Evolutionary conservation across 1,140 invertebrate species (phyloP).

Genomic region (Calephelis virginiensis): DNA sequence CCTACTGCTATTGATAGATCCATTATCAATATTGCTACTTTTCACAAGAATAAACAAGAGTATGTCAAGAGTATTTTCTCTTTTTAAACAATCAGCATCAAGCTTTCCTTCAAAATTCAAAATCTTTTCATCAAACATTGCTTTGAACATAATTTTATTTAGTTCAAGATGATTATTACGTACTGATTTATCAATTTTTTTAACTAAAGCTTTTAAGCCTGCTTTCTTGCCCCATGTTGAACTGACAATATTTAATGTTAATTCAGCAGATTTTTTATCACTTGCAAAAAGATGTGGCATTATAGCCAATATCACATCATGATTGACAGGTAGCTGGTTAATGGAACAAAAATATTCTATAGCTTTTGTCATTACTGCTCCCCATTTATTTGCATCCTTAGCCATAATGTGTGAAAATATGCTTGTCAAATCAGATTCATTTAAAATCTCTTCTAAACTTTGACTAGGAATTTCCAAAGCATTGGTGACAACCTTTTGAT

Average conservation of each 20-base stretch:
- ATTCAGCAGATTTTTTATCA: conserved; percentile 64
- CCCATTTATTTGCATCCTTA: conserved; percentile 60
- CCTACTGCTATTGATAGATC: conserved; percentile 43
- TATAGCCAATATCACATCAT: conserved; percentile 69
- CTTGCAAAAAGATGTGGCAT: conserved; percentile 81
- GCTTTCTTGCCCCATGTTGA: conserved; percentile 75
- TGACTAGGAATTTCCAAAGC: conserved; percentile 68
- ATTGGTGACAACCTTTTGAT: conserved; percentile 75
- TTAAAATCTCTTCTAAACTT: conserved; percentile 63
- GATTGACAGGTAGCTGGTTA: conserved; percentile 56
- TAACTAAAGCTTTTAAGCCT: conserved; percentile 49
- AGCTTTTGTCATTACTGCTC: conserved; percentile 48
- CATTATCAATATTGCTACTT: conserved; percentile 48
- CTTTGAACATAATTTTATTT: conserved; percentile 55
- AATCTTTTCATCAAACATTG: conserved; percentile 46
- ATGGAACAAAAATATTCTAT: conserved; percentile 67
- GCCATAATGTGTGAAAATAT: conserved; percentile 50
- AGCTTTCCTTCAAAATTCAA: conserved; percentile 50
- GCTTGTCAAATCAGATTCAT: conserved; percentile 49
- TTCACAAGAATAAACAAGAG: conserved; percentile 59
- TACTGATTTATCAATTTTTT: conserved; percentile 50
- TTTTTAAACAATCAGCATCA: conserved; percentile 51
- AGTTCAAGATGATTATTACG: conserved; percentile 49
- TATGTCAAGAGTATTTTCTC: conserved; percentile 48
- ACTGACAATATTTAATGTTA: conserved; percentile 73